phyloP scores from a whole-genome alignment of 2,797 vertebrate species.

The Acanthornis magna region DNA sequence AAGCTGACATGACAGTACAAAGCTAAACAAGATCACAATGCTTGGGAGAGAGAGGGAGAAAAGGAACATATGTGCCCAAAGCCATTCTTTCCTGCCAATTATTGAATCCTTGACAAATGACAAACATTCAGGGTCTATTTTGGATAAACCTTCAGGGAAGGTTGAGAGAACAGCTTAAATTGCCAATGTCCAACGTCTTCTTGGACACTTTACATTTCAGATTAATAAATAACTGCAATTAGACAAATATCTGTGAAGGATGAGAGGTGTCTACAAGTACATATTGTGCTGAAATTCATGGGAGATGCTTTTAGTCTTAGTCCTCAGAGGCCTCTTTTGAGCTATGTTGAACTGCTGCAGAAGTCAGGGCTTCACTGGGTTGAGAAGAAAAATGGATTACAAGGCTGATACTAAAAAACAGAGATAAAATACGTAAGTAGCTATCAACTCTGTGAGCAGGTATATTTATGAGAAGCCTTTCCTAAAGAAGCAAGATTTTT shows the following conservation, averaged over 20 bases:
- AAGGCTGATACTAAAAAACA: background rate
- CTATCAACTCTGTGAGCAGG: background rate
- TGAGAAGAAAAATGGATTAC: background rate
- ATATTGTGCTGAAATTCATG: background rate
- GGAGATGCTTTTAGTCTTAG: background rate
- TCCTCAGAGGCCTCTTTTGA: background rate
- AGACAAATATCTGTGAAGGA: background rate
- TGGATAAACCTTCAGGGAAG: background rate
- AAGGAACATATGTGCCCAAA: background rate
- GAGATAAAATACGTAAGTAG: background rate
- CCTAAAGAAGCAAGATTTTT: background rate
- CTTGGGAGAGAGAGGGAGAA: background rate
- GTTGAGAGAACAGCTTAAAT: background rate
- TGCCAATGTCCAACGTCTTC: background rate
- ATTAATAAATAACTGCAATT: constrained; percentile 15
- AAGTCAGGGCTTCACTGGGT: background rate
- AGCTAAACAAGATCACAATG: background rate
- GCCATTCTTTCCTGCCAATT: constrained; percentile 11
- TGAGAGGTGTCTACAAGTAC: background rate
- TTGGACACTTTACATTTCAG: background rate
- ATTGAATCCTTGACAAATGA: constrained; percentile 9
- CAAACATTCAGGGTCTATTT: background rate
- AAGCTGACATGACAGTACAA: background rate
- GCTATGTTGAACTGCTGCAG: background rate
- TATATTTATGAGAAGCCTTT: background rate